Evolutionary conservation across 2,888 invertebrate species (phyloP).

Genomic region (Protonemura montana): DNA sequence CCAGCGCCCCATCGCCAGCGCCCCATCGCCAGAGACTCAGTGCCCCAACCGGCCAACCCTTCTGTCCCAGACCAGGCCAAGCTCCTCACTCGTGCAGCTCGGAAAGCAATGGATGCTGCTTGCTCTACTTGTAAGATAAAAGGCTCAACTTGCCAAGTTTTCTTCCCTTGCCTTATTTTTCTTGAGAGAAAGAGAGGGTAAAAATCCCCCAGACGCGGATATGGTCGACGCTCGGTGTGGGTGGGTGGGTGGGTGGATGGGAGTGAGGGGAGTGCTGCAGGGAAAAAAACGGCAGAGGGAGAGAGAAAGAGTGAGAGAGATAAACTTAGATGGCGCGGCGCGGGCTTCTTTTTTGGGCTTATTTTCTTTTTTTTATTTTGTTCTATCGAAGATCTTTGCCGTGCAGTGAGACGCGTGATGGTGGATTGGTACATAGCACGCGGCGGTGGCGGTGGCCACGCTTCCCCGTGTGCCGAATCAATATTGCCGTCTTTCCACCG

Average conservation of each 20-base stretch:
- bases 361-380: constrained; percentile 13
- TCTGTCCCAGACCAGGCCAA: not conserved
- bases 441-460: not conserved
- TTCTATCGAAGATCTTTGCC: constrained; percentile 15
- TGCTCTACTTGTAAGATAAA: constrained; percentile 44
- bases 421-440: not conserved
- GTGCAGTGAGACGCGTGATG: not conserved
- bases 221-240: not conserved
- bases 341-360: not conserved
- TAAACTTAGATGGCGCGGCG: not conserved
- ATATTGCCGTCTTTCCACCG: constrained; percentile 28
- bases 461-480: not conserved
- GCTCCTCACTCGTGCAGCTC: not conserved
- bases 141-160: constrained; percentile 46
- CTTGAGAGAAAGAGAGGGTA: constrained; percentile 16
- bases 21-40: too few relatives aligned
- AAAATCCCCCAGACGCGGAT: constrained; percentile 12
- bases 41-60: not conserved
- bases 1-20: too few relatives aligned
- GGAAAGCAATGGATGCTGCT: constrained; percentile 32
- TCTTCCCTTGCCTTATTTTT: constrained; percentile 33
- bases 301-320: constrained; percentile 35
- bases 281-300: not conserved
- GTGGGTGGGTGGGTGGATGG: too few relatives aligned
- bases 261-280: not conserved